Base-by-base conservation (phyloP, 1,140 invertebrate genomes). In the Cyrtorhinus lividipennis region DNA sequence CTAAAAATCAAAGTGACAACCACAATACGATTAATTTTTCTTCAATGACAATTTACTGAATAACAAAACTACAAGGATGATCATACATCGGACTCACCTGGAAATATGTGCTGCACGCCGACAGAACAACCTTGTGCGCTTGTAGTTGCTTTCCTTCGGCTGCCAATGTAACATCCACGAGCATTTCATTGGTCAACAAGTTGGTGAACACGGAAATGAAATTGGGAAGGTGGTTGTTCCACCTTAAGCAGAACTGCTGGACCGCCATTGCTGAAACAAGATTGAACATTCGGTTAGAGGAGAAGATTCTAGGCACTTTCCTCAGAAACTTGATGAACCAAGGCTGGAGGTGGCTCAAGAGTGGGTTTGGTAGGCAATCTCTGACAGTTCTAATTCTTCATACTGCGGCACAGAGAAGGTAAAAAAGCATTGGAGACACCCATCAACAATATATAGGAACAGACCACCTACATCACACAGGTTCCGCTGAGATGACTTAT, bases 171-270 rank as follows among this genome's bases (percentile, higher is more conserved):
- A 91, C 88, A 73, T 91, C 89, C 38, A 90, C 87, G 64, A 92
- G 72, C n/a, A 85, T 83, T 71, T 90, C 86, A 70, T 82, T 88
- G 69, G 82, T 85, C 59, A 90, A 75, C 60, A 91, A 74, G 68
- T 80, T 83, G 25, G 85, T 87, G 74, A 91, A 91, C 66, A 89
- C 87, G 1, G 86, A 87, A 68, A 90, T 88, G 70, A 91, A 88
- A 73, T 92, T 91, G 15, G 87, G 87, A 68, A 88, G 87, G 77
- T 92, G 88, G 76, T 90, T 90, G 74, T 91, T 90, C 88, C 89
- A 91, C 62, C 87, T 79, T 64, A 91, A 76, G 73, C 87, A 90
- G 73, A 90, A 92, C 70, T 92, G 87, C 75, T 91, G 88, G 74
- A 83, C 81, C 64, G 84, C 66, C 68, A 69, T 69, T 46, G 60